These are phyloP conservation scores for Carassius gibelio DNA, from an alignment of 2,113 vertebrate genomes.

Conservation along the genomic window DNA sequence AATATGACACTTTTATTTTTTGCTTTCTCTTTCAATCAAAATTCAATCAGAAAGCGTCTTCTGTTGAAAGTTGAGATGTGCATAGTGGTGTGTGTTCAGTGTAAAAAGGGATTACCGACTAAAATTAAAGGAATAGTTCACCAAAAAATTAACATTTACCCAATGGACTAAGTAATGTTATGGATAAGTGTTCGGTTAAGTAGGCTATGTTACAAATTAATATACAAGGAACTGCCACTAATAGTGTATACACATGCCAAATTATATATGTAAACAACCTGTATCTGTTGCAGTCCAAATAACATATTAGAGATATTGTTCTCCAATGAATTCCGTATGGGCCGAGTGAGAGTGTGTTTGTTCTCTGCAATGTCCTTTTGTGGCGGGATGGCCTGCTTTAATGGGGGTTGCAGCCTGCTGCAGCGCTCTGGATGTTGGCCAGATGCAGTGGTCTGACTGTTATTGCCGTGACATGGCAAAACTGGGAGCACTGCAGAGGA, in stretches of 20 bases:
- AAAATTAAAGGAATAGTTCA: too few relatives aligned
- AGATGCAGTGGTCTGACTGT: constrained; percentile 50
- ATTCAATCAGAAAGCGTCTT: too few relatives aligned
- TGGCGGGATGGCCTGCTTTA: constrained; percentile 42
- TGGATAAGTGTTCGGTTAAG: not conserved
- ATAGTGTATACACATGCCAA: too few relatives aligned
- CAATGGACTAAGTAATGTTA: too few relatives aligned
- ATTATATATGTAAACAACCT: not conserved
- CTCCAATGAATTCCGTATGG: constrained; percentile 39
- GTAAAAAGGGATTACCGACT: too few relatives aligned
- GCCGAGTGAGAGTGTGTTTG: constrained; percentile 11
- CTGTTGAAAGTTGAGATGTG: too few relatives aligned
- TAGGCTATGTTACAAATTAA: not conserved
- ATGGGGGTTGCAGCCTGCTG: constrained; percentile 49
- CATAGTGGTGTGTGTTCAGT: too few relatives aligned
- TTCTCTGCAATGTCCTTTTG: constrained; percentile 53
- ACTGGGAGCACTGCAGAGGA: constrained; percentile 46
- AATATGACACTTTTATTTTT: too few relatives aligned
- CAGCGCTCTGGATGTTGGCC: constrained; percentile 50
- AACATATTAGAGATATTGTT: not conserved
- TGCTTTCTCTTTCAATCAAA: not conserved
- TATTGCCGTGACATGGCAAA: constrained; percentile 50
- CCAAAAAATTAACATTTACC: too few relatives aligned
- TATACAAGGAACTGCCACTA: not conserved
- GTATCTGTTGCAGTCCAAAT: constrained; percentile 21